phyloP scores from a whole-genome alignment of 2,797 vertebrate genomes.

The Tympanoctomys barrerae region DNA sequence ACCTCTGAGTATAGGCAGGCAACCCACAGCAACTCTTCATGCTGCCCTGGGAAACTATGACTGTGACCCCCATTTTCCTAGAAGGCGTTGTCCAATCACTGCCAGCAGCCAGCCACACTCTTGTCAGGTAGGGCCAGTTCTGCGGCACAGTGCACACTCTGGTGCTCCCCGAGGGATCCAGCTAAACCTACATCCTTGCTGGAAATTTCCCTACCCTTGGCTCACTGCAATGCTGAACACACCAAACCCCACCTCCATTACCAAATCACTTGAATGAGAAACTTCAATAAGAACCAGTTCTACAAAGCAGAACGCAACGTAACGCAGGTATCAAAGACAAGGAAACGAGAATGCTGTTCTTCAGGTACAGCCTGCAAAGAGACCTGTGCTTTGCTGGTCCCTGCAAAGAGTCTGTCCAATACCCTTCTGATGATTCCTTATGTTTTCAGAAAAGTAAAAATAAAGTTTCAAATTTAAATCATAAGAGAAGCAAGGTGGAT shows the following conservation, averaged over 20 bases:
- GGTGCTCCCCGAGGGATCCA: neutral
- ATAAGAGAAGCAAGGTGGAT: neutral
- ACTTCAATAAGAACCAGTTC: neutral
- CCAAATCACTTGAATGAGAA: neutral
- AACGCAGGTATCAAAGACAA: neutral
- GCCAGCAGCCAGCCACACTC: neutral
- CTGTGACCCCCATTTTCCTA: fast-evolving
- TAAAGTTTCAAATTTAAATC: neutral
- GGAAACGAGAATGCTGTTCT: fast-evolving
- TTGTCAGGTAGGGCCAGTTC: neutral
- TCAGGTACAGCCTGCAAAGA: neutral
- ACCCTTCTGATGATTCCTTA: neutral
- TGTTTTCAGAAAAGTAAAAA: neutral
- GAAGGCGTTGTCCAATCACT: neutral
- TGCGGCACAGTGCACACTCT: fast-evolving
- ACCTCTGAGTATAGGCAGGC: neutral
- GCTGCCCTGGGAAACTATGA: too few relatives aligned
- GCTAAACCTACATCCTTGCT: neutral
- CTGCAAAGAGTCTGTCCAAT: neutral
- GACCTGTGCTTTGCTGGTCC: neutral
- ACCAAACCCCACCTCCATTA: neutral
- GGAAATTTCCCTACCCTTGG: neutral
- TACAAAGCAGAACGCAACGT: neutral
- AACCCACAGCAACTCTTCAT: neutral
- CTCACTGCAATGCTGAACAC: neutral